phyloP scores from a whole-genome alignment of 2,797 vertebrate genomes.

The Catostomus latipinnis region DNA sequence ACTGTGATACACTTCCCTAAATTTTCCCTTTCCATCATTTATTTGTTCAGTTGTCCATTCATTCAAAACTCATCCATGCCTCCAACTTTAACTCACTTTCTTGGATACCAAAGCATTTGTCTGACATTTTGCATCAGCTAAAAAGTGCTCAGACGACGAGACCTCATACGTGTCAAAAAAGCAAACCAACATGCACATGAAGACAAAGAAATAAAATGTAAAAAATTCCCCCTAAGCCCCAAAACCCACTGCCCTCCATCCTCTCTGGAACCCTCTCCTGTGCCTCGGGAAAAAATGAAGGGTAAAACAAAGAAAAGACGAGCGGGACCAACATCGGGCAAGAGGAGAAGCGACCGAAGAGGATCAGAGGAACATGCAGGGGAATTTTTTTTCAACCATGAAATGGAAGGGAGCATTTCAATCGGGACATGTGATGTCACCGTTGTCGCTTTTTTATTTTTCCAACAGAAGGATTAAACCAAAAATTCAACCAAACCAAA shows the following conservation, averaged over 20 bases:
- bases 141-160: conserved; percentile 74
- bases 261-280: conserved; percentile 67
- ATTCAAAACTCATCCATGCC: conserved; percentile 19
- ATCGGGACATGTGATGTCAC: conserved; percentile 59
- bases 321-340: conserved; percentile 44
- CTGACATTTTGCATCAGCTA: conserved; percentile 65
- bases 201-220: conserved; percentile 65
- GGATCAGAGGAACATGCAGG: conserved; percentile 55
- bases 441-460: conserved; percentile 49
- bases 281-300: conserved; percentile 68
- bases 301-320: conserved; percentile 21
- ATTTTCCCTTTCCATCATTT: background rate
- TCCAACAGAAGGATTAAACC: conserved; percentile 31
- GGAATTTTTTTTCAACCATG: conserved; percentile 38
- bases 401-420: conserved; percentile 64
- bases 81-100: conserved; percentile 68
- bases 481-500: conserved; percentile 70
- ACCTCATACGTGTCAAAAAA: conserved; percentile 73
- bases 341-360: conserved; percentile 40
- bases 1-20: background rate
- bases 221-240: conserved; percentile 54
- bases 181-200: conserved; percentile 45
- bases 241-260: conserved; percentile 65
- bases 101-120: conserved; percentile 81
- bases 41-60: conserved; percentile 1